Conservation (phyloP, 2,113 vertebrate species). For the Pungitius pungitius region DNA sequence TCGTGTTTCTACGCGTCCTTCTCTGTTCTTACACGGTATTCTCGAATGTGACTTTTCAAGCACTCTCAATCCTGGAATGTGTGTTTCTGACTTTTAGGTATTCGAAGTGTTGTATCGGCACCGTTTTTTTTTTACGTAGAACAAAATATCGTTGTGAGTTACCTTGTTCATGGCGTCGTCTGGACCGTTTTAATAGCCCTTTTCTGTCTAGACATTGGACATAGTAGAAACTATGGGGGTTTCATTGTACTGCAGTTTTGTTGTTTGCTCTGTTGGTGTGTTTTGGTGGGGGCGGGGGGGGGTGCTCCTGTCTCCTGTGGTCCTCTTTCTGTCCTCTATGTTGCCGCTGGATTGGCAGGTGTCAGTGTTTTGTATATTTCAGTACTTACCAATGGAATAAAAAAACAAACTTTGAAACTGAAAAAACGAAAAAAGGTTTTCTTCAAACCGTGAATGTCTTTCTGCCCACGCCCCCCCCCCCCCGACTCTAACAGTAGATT, state of each 20-base stretch:
- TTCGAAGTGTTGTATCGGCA: slow-evolving; percentile 9
- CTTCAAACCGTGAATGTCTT: neutral
- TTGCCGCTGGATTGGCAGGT: slow-evolving; percentile 87
- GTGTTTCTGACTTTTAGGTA: slow-evolving; percentile 25
- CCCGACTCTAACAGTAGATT: neutral
- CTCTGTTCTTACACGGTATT: slow-evolving; percentile 28
- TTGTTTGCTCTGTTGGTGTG: slow-evolving; percentile 47
- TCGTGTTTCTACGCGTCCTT: slow-evolving; percentile 30
- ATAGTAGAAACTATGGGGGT: slow-evolving; percentile 29
- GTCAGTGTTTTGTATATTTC: slow-evolving; percentile 86
- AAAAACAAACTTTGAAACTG: slow-evolving; percentile 49
- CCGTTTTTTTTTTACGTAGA: slow-evolving; percentile 13
- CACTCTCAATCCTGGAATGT: slow-evolving; percentile 34
- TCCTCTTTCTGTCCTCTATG: slow-evolving; percentile 66
- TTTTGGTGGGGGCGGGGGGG: no score
- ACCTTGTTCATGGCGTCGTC: slow-evolving; percentile 26
- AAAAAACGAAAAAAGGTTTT: slow-evolving; percentile 25
- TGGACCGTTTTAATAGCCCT: slow-evolving; percentile 14
- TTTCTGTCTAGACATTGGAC: slow-evolving; percentile 24
- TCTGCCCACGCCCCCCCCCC: neutral
- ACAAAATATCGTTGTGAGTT: slow-evolving; percentile 38
- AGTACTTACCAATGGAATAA: slow-evolving; percentile 80
- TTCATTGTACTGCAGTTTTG: slow-evolving; percentile 26
- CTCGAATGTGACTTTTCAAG: slow-evolving; percentile 51
- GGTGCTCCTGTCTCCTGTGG: slow-evolving; percentile 62